Conservation (phyloP, 1,140 invertebrate genomes). For the Chrysoperla carnea region DNA sequence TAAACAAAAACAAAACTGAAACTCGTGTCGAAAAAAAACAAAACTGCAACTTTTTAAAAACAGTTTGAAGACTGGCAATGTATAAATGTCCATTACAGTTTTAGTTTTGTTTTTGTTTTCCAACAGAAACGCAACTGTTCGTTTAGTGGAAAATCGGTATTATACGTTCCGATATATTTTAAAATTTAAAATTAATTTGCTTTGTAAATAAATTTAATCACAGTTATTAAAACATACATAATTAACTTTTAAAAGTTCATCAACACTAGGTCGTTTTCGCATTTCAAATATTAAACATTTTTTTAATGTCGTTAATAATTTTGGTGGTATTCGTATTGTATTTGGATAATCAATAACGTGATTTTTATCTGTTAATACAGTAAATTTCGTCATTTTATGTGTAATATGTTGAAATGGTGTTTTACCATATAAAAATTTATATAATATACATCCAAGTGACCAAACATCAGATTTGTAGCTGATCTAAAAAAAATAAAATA, state of each 20-base stretch:
- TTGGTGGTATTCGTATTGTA: constrained; percentile 21
- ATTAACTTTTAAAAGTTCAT: constrained; percentile 37
- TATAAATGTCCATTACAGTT: no score
- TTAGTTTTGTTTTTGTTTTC: no score
- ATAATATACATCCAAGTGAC: constrained; percentile 94
- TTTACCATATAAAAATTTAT: constrained; percentile 75
- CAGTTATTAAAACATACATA: not conserved
- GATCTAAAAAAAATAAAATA: constrained; percentile 39
- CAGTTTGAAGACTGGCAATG: no score
- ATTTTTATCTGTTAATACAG: constrained; percentile 63
- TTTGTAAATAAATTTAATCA: no score
- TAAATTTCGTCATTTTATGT: constrained; percentile 56
- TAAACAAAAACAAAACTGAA: no score
- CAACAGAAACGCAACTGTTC: no score
- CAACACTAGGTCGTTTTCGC: constrained; percentile 47
- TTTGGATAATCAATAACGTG: constrained; percentile 56
- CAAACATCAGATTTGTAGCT: constrained; percentile 90
- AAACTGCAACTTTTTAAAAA: no score
- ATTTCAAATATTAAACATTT: constrained; percentile 54
- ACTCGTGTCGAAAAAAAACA: no score
- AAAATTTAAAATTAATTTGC: no score
- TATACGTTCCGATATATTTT: no score
- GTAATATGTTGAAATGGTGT: constrained; percentile 82
- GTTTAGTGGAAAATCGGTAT: no score
- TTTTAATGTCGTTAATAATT: constrained; percentile 37